Percentiles rank a stretch among this genome's conserved stretches.
phyloP scores from a whole-genome alignment of 2,797 vertebrate species.

The Myiotriccus ornatus region DNA sequence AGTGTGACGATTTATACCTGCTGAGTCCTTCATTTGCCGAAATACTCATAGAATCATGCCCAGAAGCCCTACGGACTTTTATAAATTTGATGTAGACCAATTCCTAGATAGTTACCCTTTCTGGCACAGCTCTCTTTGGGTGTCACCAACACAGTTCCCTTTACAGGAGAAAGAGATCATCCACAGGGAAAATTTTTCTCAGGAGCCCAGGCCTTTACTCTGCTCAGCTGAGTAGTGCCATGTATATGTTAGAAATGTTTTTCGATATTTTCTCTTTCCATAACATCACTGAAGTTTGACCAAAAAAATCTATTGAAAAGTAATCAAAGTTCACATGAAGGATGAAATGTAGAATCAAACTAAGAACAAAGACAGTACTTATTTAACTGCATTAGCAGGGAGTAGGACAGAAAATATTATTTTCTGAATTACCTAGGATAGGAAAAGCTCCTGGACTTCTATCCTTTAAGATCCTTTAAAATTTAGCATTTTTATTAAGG shows the following conservation, averaged over 20 bases:
- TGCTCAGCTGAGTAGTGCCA: background rate
- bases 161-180: background rate
- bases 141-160: background rate
- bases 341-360: background rate
- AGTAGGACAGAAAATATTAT: background rate
- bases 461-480: background rate
- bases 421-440: background rate
- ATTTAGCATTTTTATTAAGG: background rate
- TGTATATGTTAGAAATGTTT: background rate
- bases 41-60: background rate
- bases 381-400: background rate
- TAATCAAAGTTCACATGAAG: background rate
- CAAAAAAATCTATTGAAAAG: slow-evolving; percentile 16
- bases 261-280: background rate
- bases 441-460: background rate
- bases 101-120: background rate
- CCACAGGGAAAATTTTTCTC: background rate
- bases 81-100: background rate
- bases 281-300: background rate
- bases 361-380: background rate
- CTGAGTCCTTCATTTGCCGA: background rate
- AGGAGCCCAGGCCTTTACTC: background rate
- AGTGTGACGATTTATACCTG: slow-evolving; percentile 1
- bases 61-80: background rate
- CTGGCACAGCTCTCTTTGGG: background rate